Percentiles rank a stretch among this genome's conserved stretches.
These are phyloP conservation scores for Acanthosepion lycidas DNA, from an alignment of 2,888 invertebrate species.

Conservation along the genomic window DNA sequence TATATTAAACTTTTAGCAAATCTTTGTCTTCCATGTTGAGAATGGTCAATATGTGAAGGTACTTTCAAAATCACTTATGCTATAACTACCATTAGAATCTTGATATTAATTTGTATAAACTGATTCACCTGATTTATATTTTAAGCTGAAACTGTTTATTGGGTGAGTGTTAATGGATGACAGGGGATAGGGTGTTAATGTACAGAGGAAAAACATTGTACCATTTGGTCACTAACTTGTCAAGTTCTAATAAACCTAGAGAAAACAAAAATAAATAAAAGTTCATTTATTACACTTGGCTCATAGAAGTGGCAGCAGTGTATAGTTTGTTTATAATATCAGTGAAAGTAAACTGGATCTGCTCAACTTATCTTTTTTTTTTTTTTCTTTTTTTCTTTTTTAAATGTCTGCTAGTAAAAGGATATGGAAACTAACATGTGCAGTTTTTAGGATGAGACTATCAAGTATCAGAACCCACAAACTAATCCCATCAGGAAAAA, in stretches of 20 bases:
- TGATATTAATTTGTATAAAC: background rate
- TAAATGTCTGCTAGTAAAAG: background rate
- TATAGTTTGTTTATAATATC: constrained; percentile 33
- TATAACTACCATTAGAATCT: background rate
- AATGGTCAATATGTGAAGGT: too few species aligned
- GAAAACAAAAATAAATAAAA: background rate
- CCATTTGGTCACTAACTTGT: too few species aligned
- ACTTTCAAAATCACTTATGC: too few species aligned
- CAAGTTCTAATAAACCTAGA: too few species aligned
- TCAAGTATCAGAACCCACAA: background rate
- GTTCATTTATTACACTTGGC: background rate
- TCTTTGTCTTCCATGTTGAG: too few species aligned
- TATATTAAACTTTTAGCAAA: too few species aligned
- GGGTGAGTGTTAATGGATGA: background rate
- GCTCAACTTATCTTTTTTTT: background rate
- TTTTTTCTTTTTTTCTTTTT: background rate
- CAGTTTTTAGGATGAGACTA: background rate
- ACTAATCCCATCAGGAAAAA: background rate
- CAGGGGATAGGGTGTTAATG: background rate
- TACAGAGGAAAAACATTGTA: too few species aligned
- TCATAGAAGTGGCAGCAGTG: background rate
- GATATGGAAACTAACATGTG: background rate
- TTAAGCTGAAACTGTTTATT: background rate
- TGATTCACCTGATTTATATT: background rate
- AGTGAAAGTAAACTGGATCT: background rate